Conservation (phyloP, 2,113 vertebrate genomes). For the Bufo bufo region DNA sequence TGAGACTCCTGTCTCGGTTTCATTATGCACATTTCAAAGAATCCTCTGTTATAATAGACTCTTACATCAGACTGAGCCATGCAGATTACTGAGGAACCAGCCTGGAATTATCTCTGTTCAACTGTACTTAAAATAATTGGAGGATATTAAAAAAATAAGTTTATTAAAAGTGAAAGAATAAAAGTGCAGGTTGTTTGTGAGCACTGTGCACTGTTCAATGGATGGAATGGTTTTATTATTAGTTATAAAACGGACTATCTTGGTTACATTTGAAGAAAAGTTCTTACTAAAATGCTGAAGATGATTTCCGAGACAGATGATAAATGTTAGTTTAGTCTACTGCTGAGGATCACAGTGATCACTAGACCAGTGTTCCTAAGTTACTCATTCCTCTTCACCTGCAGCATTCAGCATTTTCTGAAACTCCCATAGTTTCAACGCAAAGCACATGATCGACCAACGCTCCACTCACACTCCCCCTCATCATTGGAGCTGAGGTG, state of each 20-base stretch:
- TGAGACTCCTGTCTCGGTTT: slow-evolving; percentile 60
- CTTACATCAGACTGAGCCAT: slow-evolving; percentile 43
- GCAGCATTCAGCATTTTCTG: too few species aligned
- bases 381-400: too few species aligned
- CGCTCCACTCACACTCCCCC: too few species aligned
- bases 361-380: too few species aligned
- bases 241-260: not conserved
- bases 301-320: not conserved
- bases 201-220: not conserved
- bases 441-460: too few species aligned
- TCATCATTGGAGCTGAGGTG: too few species aligned
- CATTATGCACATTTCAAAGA: slow-evolving; percentile 57
- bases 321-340: not conserved
- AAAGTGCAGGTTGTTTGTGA: not conserved
- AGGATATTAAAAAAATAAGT: slow-evolving; percentile 25
- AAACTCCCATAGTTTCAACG: too few species aligned
- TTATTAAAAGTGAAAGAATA: slow-evolving; percentile 6
- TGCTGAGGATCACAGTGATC: too few species aligned
- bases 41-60: slow-evolving; percentile 39
- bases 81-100: slow-evolving; percentile 50
- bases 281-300: not conserved
- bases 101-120: slow-evolving; percentile 61
- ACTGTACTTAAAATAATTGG: slow-evolving; percentile 56
- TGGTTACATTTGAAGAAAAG: not conserved
- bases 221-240: not conserved